Evolutionary conservation across 2,113 vertebrate genomes (phyloP), one percentile per base, ranked within the genome.

Genomic region (Zonotrichia leucophrys): DNA sequence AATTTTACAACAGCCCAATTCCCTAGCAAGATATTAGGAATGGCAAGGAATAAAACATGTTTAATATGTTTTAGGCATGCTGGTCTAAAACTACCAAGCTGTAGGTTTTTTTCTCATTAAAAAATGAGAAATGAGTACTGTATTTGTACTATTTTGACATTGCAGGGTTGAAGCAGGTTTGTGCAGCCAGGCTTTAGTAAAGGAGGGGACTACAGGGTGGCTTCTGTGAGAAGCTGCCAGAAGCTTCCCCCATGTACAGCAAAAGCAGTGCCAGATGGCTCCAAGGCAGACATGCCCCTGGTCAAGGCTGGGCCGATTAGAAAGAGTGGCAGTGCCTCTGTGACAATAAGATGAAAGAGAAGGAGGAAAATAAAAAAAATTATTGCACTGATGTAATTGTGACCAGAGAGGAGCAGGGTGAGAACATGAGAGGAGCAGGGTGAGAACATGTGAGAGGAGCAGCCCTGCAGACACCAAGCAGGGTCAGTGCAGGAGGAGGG

Each of bases 221-320:
- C 11, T 68, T 68, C 53, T 59, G 27, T 31, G 14, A 59, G 35
- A 24, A 76, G 22, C 11, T 76, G 31, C 44, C 83, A 42, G 37
- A 37, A 44, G 31, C 6, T 68, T 59, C 21, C 17, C 2, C 14
- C 22, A 12, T 10, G 17, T 59, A 27, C 62, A 44, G 37, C 21
- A 76, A 1, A 60, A 11, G 4, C 63, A 52, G 2, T 19, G 27
- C 9, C 53, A 77, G 37, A 59, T 1, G 3, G 11, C 17, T 59
- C 44, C 72, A 42, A 24, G 83, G 58, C 4, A 12, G 30, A 42
- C 0, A 1, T 11, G 31, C 3, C 13, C 9, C 21, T 42, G 37
- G 25, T 7, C 53, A 76, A 59, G 37, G 21, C 44, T 35, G 31
- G 13, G 53, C 4, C 4, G 1, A 10, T 22, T 2, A 35, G 5